Conservation (phyloP, 2,113 vertebrate genomes). For the Vanacampus margaritifer region DNA sequence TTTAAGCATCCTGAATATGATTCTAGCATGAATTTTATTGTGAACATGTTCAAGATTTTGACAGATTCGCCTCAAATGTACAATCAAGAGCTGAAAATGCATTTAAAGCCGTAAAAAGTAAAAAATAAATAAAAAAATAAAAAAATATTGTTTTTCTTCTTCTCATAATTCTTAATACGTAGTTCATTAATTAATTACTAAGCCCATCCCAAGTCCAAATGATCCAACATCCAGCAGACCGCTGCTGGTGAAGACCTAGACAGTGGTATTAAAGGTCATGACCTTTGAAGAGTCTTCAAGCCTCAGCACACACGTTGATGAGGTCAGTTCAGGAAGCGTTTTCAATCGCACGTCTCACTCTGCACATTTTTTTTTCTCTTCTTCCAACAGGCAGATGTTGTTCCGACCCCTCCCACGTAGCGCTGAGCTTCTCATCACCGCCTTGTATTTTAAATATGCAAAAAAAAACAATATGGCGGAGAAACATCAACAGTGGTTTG, state of each 20-base stretch:
- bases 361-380: slow-evolving; percentile 5
- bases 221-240: background rate
- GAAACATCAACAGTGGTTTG: slow-evolving; percentile 38
- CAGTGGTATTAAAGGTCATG: slow-evolving; percentile 20
- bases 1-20: no score
- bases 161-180: no score
- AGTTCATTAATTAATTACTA: no score
- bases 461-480: slow-evolving; percentile 6
- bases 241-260: slow-evolving; percentile 5
- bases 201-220: background rate
- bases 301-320: slow-evolving; percentile 40
- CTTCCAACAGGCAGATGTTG: slow-evolving; percentile 24
- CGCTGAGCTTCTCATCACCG: background rate
- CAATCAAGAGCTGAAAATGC: no score
- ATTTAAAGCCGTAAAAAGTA: no score
- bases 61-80: no score
- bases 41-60: no score
- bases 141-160: no score
- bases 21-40: no score
- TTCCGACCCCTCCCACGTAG: background rate
- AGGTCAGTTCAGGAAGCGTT: slow-evolving; percentile 41
- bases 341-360: slow-evolving; percentile 22
- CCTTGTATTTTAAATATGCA: background rate
- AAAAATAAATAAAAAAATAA: no score
- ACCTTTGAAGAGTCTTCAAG: slow-evolving; percentile 35